Base-by-base conservation (phyloP, 2,888 invertebrate genomes). In the Nomada hirtipes region DNA sequence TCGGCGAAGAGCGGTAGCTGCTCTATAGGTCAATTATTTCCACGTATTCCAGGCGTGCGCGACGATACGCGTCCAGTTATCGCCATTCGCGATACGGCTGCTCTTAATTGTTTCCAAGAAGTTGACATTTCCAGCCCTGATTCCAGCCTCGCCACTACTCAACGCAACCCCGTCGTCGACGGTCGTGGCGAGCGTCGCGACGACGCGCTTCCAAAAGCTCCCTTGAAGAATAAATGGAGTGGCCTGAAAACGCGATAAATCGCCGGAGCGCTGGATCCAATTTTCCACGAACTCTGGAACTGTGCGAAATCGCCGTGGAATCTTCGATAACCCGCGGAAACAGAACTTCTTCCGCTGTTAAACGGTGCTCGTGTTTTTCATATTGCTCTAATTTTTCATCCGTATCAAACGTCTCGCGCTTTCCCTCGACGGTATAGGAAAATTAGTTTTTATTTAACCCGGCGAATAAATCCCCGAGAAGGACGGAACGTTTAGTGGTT, bases 11-110 rank as follows among this genome's bases (percentile, higher is more conserved):
- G 10, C 29, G 4, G 29, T 7, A 47, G 63, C 64, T 64, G 65
- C 68, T 76, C 84, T 85, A 82, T 85, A 87, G 88, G 85, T 91
- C 90, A 91, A 91, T 91, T 89, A 89, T 91, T 91, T 89, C 86
- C 84, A 87, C 86, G 88, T 89, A 88, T 90, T 90, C 85, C 78
- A 87, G 80, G 64, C 81, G 75, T 65, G 84, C 72, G 73, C 71
- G 73, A 85, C 85, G 86, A 84, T 84, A 79, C 83, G 78, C 13
- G 15, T 47, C 71, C 78, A 76, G 83, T 88, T 89, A 85, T 88
- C 86, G 78, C 83, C 84, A 77, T 82, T 84, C 75, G 83, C 83
- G 71, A 73, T 79, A 78, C 81, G 82, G 69, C 79, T 80, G 80
- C 74, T 71, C 84, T 86, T 90, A 88, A 91, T 89, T 87, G 87